phyloP scores from a whole-genome alignment of 2,797 vertebrate species.

The Channallabes apus region DNA sequence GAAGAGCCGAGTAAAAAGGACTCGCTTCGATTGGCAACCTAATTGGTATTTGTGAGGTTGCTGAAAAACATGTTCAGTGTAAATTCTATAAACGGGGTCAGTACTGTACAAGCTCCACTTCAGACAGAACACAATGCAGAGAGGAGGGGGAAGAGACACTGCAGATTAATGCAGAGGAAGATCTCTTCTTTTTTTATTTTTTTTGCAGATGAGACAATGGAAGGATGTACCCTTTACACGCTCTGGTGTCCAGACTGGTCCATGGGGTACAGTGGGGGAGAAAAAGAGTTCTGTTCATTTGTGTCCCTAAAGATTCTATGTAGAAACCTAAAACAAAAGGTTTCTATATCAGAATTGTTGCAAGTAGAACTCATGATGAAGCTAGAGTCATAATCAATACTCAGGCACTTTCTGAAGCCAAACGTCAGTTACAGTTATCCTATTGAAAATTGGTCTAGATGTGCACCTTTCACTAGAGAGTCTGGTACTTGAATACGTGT shows the following conservation, averaged over 20 bases:
- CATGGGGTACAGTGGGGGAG: not conserved
- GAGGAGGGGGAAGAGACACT: not conserved
- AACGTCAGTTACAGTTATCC: not conserved
- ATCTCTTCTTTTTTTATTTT: not conserved
- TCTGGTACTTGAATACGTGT: not conserved
- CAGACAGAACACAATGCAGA: slow-evolving; percentile 5
- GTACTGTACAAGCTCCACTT: slow-evolving; percentile 2
- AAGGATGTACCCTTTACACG: not conserved
- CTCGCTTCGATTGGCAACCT: not conserved
- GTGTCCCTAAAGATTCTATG: not conserved
- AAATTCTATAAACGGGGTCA: not conserved
- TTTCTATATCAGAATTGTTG: not conserved
- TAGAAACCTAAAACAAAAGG: not conserved
- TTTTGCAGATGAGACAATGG: not conserved
- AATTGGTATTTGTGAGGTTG: not conserved
- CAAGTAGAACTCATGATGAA: not conserved
- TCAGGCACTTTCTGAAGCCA: not conserved
- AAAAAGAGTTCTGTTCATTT: too few species aligned
- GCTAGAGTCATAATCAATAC: not conserved
- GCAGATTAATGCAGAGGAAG: not conserved
- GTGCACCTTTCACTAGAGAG: not conserved
- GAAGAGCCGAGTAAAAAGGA: not conserved
- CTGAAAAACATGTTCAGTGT: not conserved
- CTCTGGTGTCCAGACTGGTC: not conserved
- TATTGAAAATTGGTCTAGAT: not conserved